Evolutionary conservation across 1,140 invertebrate species (phyloP).

Genomic region (Nylanderia fulva): DNA sequence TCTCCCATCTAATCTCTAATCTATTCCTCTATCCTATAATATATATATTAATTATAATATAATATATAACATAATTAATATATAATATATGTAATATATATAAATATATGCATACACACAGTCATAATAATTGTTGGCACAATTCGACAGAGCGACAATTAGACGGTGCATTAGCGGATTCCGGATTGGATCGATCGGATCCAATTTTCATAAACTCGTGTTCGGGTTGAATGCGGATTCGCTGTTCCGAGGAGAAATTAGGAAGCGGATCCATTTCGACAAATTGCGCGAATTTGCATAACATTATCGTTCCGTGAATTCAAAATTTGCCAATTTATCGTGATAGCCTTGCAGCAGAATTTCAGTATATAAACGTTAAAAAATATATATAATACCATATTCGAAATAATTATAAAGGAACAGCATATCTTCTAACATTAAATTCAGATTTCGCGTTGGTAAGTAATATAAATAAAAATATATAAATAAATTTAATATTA

Average conservation of each 20-base stretch:
- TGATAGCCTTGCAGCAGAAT: not conserved
- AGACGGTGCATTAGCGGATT: not conserved
- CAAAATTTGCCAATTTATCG: not conserved
- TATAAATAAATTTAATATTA: too few species aligned
- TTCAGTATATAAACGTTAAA: not conserved
- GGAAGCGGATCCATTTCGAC: not conserved
- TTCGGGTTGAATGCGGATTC: not conserved
- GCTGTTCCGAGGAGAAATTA: not conserved
- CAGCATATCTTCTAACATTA: too few species aligned
- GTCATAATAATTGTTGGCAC: conserved; percentile 5
- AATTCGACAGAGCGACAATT: conserved; percentile 11
- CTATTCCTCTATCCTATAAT: too few species aligned
- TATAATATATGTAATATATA: too few species aligned
- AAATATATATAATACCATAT: too few species aligned
- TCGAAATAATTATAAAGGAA: too few species aligned
- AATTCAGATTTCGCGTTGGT: too few species aligned
- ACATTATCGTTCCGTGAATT: not conserved
- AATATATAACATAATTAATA: too few species aligned
- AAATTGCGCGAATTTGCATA: not conserved
- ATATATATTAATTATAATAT: too few species aligned
- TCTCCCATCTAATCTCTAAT: too few species aligned
- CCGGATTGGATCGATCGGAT: not conserved
- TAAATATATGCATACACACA: not conserved
- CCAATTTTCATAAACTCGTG: conserved; percentile 2
- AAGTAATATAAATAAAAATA: too few species aligned